These are phyloP conservation scores for Philotrypesis tridentata DNA, from an alignment of 1,140 invertebrate species.

Conservation along the genomic window DNA sequence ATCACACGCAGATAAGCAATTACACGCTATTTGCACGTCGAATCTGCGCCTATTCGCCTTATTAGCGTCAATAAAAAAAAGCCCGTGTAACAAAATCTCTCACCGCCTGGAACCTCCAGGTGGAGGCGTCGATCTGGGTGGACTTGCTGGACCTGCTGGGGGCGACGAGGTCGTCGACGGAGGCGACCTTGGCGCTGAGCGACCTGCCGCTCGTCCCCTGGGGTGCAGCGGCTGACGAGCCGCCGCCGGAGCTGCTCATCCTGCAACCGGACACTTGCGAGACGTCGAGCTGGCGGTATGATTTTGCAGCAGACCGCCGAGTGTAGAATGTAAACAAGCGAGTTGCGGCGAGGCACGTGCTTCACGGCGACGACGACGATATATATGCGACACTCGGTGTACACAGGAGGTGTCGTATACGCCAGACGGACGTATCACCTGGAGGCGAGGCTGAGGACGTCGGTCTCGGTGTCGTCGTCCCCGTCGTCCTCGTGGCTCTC, in stretches of 20 bases:
- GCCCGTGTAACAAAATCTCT: neutral
- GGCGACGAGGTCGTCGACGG: neutral
- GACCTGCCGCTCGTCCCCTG: neutral
- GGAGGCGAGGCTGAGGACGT: conserved; percentile 1
- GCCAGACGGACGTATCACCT: neutral
- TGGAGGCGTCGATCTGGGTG: conserved; percentile 34
- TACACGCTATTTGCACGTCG: too few relatives aligned
- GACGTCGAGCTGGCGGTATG: too few relatives aligned
- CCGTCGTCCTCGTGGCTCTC: neutral
- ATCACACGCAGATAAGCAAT: too few relatives aligned
- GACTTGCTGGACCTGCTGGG: conserved; percentile 23
- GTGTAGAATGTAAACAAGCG: too few relatives aligned
- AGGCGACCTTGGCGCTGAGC: neutral
- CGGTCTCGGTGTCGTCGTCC: neutral
- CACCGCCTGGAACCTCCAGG: conserved; percentile 28
- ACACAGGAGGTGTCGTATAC: too few relatives aligned
- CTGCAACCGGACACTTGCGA: too few relatives aligned
- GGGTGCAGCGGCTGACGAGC: neutral
- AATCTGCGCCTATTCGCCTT: too few relatives aligned
- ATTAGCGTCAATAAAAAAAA: too few relatives aligned
- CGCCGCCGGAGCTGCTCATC: neutral
- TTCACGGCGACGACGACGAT: too few relatives aligned
- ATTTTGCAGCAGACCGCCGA: too few relatives aligned
- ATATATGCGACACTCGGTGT: neutral
- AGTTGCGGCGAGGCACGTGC: too few relatives aligned